Conservation (phyloP, 2,888 invertebrate genomes). For the Apeira syringaria region DNA sequence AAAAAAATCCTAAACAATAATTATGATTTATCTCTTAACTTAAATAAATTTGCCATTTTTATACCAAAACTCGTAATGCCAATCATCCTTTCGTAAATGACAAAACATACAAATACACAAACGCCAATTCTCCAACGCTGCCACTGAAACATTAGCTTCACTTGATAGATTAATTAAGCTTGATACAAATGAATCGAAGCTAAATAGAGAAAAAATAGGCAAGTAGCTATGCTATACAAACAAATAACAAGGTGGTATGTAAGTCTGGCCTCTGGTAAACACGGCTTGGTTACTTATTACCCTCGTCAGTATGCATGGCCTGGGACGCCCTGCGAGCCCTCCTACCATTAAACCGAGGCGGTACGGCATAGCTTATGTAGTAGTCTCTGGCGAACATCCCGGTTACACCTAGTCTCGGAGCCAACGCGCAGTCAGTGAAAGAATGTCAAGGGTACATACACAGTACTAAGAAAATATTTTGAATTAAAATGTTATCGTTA, state of each 20-base stretch:
- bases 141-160: no score
- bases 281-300: conserved; percentile 74
- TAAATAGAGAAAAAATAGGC: neutral
- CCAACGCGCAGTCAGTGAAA: neutral
- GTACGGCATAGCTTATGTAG: conserved; percentile 9
- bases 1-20: no score
- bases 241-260: conserved; percentile 21
- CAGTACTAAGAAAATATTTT: no score
- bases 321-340: conserved; percentile 67
- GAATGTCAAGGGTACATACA: no score
- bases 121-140: no score
- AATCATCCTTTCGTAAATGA: no score
- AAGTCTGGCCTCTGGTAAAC: conserved; percentile 43
- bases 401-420: conserved; percentile 9
- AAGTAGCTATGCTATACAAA: conserved; percentile 1
- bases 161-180: conserved; percentile 2
- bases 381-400: conserved; percentile 13
- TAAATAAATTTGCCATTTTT: no score
- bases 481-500: no score
- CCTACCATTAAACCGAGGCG: conserved; percentile 48
- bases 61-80: no score
- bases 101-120: no score
- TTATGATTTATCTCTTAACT: no score
- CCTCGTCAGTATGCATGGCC: conserved; percentile 81
- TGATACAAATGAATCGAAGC: neutral